Conservation (phyloP, 2,797 vertebrate species). For the Tokudaia tokunoshimensis region DNA sequence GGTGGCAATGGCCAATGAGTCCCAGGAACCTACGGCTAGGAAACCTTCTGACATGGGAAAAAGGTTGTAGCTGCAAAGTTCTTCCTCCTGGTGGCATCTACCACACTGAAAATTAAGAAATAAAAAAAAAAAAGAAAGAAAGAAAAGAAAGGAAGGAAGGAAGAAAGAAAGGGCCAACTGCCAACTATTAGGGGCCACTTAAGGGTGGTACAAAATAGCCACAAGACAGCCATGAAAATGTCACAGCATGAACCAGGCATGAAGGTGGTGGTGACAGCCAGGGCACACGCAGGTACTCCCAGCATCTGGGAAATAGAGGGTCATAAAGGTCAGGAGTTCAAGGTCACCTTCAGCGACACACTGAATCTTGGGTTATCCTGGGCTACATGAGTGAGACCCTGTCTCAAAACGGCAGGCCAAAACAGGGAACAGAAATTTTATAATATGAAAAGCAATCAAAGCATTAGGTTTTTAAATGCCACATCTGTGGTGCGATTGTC, state of each 20-base stretch:
- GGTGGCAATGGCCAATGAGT: not conserved
- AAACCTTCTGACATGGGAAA: not conserved
- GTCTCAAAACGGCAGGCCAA: not conserved
- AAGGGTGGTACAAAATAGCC: not conserved
- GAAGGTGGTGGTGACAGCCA: not conserved
- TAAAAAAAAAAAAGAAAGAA: not conserved
- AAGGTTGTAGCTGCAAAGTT: not conserved
- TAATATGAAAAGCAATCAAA: not conserved
- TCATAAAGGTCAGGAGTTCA: not conserved
- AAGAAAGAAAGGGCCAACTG: not conserved
- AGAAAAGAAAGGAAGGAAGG: no score
- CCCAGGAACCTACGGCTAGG: not conserved
- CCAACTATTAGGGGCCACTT: not conserved
- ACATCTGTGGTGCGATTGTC: not conserved
- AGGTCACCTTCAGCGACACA: not conserved
- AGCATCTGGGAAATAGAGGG: not conserved
- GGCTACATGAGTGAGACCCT: not conserved
- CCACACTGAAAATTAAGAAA: not conserved
- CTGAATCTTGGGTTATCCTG: not conserved
- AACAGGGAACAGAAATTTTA: not conserved
- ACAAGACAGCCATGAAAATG: not conserved
- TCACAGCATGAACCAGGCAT: not conserved
- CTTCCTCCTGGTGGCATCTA: not conserved
- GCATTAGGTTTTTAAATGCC: not conserved
- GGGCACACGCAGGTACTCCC: not conserved